A percentile compares a stretch with the other conserved stretches of the same genome.
phyloP scores from a whole-genome alignment of 1,140 invertebrate species.

The Periplaneta americana region DNA sequence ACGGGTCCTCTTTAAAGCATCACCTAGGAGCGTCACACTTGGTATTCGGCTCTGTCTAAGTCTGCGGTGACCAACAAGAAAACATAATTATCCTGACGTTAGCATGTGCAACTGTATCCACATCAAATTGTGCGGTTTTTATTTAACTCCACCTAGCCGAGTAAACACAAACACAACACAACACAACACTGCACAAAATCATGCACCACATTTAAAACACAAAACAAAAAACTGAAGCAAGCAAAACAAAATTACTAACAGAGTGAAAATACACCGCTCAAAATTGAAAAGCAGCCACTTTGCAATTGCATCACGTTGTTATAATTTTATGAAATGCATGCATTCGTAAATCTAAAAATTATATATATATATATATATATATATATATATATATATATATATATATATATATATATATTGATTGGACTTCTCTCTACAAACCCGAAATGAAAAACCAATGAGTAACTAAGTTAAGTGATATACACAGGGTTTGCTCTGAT shows the following conservation, averaged over 20 bases:
- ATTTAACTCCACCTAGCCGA: background rate
- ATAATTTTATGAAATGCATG: too few species aligned
- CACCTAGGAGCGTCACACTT: constrained; percentile 58
- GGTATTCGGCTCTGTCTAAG: constrained; percentile 90
- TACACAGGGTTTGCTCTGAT: too few species aligned
- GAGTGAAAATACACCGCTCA: background rate
- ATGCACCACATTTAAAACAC: background rate
- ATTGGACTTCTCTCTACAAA: too few species aligned
- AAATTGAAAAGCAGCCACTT: too few species aligned
- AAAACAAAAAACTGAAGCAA: background rate
- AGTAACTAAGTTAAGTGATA: too few species aligned
- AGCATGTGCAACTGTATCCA: too few species aligned
- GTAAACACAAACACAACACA: background rate
- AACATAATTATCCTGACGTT: background rate
- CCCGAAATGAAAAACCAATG: too few species aligned
- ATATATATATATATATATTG: too few species aligned
- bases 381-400: too few species aligned
- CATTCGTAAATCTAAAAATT: too few species aligned
- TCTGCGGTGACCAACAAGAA: constrained; percentile 44
- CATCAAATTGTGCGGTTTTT: background rate
- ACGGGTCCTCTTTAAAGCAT: constrained; percentile 2
- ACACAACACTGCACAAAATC: background rate
- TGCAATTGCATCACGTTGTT: too few species aligned
- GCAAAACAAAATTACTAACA: background rate
- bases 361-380: too few species aligned